These are phyloP conservation scores for Ephestia elutella DNA, from an alignment of 1,140 invertebrate species.

Conservation along the genomic window DNA sequence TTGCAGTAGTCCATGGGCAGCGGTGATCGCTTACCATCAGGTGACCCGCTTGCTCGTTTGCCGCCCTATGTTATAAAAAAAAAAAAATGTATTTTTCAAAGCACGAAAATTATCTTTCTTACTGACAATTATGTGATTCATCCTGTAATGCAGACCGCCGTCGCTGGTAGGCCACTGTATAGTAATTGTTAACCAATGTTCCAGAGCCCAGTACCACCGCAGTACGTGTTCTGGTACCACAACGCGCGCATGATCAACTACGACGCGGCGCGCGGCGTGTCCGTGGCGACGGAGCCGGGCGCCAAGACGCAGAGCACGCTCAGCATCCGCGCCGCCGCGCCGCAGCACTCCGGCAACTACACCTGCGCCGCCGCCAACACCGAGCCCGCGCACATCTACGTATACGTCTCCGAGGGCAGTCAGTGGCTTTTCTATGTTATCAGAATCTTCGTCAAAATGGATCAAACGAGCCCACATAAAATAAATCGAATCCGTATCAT, in stretches of 20 bases:
- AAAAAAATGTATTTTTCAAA: no score
- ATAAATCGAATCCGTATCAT: no score
- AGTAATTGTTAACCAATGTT: not conserved
- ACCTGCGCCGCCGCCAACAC: conserved; percentile 91
- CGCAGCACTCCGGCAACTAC: conserved; percentile 92
- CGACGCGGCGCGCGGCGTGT: conserved; percentile 85
- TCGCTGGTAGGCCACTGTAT: no score
- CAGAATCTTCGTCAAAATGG: not conserved
- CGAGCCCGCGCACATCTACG: conserved; percentile 89
- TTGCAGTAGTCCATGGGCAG: no score
- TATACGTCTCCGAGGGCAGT: conserved; percentile 92
- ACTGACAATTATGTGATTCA: no score
- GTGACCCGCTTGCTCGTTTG: no score
- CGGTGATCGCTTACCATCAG: no score
- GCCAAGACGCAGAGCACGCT: conserved; percentile 87
- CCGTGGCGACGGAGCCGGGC: conserved; percentile 87
- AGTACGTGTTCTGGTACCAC: conserved; percentile 94
- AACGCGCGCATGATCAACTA: conserved; percentile 95
- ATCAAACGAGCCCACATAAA: not conserved
- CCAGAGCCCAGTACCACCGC: conserved; percentile 89
- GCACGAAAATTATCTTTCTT: no score
- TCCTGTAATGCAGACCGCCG: no score
- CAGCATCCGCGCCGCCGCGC: conserved; percentile 85
- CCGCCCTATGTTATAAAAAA: no score
- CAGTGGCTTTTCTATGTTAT: conserved; percentile 20